Percentiles rank a stretch among this genome's conserved stretches.
Evolutionary conservation across 2,113 vertebrate species (phyloP).

Genomic region (Synchiropus splendidus): DNA sequence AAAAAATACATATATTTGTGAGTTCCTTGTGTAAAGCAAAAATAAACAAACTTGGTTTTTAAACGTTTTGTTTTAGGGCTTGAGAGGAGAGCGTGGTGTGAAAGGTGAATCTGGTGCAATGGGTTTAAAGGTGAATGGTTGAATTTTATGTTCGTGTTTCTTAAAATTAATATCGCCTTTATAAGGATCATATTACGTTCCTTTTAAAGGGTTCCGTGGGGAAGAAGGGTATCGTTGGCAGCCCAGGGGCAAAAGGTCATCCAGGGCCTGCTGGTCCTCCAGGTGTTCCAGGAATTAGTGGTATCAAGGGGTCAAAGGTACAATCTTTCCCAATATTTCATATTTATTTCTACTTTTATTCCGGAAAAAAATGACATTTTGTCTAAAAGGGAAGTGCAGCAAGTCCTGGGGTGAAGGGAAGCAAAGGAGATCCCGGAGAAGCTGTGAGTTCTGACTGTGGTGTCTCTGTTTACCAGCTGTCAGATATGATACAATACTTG

Average conservation of each 20-base stretch:
- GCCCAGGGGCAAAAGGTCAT: constrained; percentile 48
- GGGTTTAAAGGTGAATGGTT: constrained; percentile 50
- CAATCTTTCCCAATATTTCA: background rate
- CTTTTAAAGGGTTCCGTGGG: constrained; percentile 48
- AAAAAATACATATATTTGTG: too few relatives aligned
- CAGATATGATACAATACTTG: background rate
- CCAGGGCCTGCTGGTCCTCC: constrained; percentile 44
- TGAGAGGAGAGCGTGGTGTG: constrained; percentile 32
- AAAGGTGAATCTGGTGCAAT: constrained; percentile 47
- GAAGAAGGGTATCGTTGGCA: constrained; percentile 38
- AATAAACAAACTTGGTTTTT: background rate
- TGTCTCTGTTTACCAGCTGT: too few relatives aligned
- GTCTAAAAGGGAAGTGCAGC: constrained; percentile 48
- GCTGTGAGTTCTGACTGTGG: constrained; percentile 46
- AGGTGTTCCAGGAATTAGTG: constrained; percentile 48
- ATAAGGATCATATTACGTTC: background rate
- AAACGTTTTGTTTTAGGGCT: constrained; percentile 47
- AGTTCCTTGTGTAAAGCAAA: too few relatives aligned
- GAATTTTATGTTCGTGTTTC: background rate
- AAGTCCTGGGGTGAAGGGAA: constrained; percentile 43
- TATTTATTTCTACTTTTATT: background rate
- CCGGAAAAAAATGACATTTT: background rate
- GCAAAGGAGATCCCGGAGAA: constrained; percentile 48
- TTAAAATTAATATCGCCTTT: too few relatives aligned
- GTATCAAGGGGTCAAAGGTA: constrained; percentile 54